Conservation (phyloP, 2,888 invertebrate genomes). For the Horisme vitalbata region DNA sequence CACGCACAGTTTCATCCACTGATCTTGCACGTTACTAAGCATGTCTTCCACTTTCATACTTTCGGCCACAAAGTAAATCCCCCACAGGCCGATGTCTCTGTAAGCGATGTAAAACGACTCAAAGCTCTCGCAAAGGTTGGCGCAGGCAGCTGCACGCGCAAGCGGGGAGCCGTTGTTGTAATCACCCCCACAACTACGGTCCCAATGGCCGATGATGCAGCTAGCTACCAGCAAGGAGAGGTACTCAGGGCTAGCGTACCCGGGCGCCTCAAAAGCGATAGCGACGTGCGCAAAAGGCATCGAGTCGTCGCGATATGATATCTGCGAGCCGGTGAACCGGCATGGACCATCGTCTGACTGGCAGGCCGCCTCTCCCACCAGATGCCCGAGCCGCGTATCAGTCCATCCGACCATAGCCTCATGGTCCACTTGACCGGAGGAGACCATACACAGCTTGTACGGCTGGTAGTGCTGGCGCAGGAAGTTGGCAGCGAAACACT, state of each 20-base stretch:
- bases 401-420: slow-evolving; percentile 83
- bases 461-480: slow-evolving; percentile 54
- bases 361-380: slow-evolving; percentile 27
- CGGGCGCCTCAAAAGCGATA: slow-evolving; percentile 72
- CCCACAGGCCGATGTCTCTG: slow-evolving; percentile 72
- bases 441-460: slow-evolving; percentile 87
- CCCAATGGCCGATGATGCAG: slow-evolving; percentile 66
- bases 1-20: slow-evolving; percentile 65
- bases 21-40: slow-evolving; percentile 54
- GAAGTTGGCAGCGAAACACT: slow-evolving; percentile 41
- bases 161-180: slow-evolving; percentile 48
- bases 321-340: slow-evolving; percentile 48
- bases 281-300: slow-evolving; percentile 67
- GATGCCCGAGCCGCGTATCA: slow-evolving; percentile 76
- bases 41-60: slow-evolving; percentile 59
- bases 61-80: slow-evolving; percentile 65
- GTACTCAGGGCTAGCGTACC: slow-evolving; percentile 56
- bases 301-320: slow-evolving; percentile 59
- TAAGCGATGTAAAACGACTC: slow-evolving; percentile 71
- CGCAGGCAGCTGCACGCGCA: slow-evolving; percentile 50
- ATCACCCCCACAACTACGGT: slow-evolving; percentile 52
- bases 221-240: slow-evolving; percentile 56
- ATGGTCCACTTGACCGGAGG: slow-evolving; percentile 87
- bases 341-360: slow-evolving; percentile 38
- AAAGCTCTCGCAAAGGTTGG: slow-evolving; percentile 40